These are phyloP conservation scores for Drosophila histrio DNA, from an alignment of 2,888 invertebrate species.

Conservation along the genomic window DNA sequence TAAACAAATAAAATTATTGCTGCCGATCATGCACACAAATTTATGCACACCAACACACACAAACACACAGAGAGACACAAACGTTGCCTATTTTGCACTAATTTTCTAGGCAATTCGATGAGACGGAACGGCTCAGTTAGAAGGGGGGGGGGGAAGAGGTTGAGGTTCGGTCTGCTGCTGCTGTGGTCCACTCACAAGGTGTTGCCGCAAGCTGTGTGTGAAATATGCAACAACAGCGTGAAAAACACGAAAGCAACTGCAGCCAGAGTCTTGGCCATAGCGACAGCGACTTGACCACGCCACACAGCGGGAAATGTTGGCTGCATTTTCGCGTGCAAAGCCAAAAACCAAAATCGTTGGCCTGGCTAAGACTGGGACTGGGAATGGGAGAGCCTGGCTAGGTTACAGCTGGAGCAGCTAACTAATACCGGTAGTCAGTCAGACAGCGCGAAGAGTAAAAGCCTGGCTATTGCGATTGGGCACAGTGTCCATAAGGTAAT, in stretches of 20 bases:
- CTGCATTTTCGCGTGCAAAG: conserved; percentile 65
- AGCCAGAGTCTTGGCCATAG: conserved; percentile 7
- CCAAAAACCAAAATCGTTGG: conserved; percentile 25
- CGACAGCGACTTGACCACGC: conserved; percentile 28
- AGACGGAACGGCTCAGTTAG: neutral
- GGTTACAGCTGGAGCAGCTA: conserved; percentile 26
- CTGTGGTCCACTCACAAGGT: conserved; percentile 66
- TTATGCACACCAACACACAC: conserved; percentile 64
- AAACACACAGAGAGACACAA: conserved; percentile 13
- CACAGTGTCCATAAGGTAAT: conserved; percentile 31
- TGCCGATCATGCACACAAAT: conserved; percentile 80
- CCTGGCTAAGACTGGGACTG: conserved; percentile 6
- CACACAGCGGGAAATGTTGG: conserved; percentile 73
- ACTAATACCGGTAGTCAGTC: conserved; percentile 72
- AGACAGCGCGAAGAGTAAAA: conserved; percentile 38
- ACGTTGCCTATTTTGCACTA: conserved; percentile 68
- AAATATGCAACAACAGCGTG: conserved; percentile 79
- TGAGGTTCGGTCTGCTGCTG: conserved; percentile 11
- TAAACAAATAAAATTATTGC: conserved; percentile 82
- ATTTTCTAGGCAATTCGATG: conserved; percentile 58
- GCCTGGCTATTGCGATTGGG: conserved; percentile 10
- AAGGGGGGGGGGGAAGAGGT: neutral
- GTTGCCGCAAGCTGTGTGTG: conserved; percentile 80
- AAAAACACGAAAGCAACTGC: conserved; percentile 73
- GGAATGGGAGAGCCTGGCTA: conserved; percentile 2